Evolutionary conservation across 1,140 invertebrate genomes (phyloP), one percentile per base, ranked within the genome.

Genomic region (Bombus sylvicola): DNA sequence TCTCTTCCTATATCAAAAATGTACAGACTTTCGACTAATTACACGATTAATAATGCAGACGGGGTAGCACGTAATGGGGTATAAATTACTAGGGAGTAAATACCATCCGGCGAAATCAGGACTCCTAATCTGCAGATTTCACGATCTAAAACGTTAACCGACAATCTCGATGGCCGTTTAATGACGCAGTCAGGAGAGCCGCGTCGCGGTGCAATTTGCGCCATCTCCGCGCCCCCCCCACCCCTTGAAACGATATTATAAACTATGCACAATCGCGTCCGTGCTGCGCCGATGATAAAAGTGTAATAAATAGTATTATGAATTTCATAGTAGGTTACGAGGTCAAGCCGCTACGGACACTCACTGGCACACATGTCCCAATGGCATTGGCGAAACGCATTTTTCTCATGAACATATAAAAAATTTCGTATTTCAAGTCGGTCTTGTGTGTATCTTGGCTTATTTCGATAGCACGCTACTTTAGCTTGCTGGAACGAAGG

Each of bases 31-130:
- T 77, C 82, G 77, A 79, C 89, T 93, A 93, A 93, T 92, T 91
- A 88, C 84, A 73, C 64, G 83, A 93, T 93, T 79, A 93, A 93
- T 92, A 93, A 93, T 94, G 87, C 92, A 93, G 47, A 78, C 76
- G 72, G 81, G 25, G 1, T 53, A 59, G 72, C 84, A 83, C 88
- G 77, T 89, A 90, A 89, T 86, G 88, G 83, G 87, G 88, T 84
- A 92, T 88, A 93, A 93, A 93, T 92, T 93, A 91, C 89, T 34
- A 73, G 59, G 72, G 57, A 75, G 76, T 77, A 86, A 91, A 75
- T 72, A 72, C 47, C 57, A 57, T 81, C 84, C 84, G 59, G 77
- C 75, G 86, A 91, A 92, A 94, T 93, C 92, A 87, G 91, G 73
- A 88, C 59, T 59, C 25, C 69, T 64, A 86, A 90, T 90, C 92